Conservation (phyloP, 2,888 invertebrate genomes). For the Drosophila testacea region DNA sequence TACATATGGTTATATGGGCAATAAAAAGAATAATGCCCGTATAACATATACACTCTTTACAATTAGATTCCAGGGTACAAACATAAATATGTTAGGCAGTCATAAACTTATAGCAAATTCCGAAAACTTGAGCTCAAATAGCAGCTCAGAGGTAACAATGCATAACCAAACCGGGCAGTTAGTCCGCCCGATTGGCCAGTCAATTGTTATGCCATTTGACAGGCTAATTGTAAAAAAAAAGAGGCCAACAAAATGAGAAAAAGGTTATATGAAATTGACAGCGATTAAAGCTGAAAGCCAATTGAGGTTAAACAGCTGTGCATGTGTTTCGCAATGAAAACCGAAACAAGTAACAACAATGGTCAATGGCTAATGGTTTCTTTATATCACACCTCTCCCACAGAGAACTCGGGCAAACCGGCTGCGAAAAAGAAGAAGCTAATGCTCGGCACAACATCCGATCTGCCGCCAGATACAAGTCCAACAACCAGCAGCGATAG, state of each 20-base stretch:
- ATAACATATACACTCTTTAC: background rate
- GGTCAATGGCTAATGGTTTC: slow-evolving; percentile 24
- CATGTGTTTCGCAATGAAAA: slow-evolving; percentile 35
- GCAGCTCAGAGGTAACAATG: slow-evolving; percentile 33
- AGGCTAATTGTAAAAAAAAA: slow-evolving; percentile 54
- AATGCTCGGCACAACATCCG: slow-evolving; percentile 30
- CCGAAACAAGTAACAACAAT: slow-evolving; percentile 7
- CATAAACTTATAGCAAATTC: slow-evolving; percentile 15
- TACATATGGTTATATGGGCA: too few relatives aligned
- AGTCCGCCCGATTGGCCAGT: slow-evolving; percentile 29
- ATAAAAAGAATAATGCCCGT: too few relatives aligned
- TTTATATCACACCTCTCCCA: background rate
- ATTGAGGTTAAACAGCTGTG: slow-evolving; percentile 72
- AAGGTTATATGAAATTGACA: slow-evolving; percentile 33
- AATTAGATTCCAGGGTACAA: background rate
- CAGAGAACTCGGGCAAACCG: slow-evolving; percentile 71
- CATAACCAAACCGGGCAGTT: slow-evolving; percentile 39
- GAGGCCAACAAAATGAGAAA: slow-evolving; percentile 13
- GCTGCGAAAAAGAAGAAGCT: slow-evolving; percentile 83
- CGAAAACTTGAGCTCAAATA: slow-evolving; percentile 11
- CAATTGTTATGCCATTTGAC: slow-evolving; percentile 54
- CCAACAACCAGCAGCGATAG: slow-evolving; percentile 80
- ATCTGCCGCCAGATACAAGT: slow-evolving; percentile 76
- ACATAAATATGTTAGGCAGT: slow-evolving; percentile 12
- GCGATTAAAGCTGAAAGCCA: slow-evolving; percentile 24